Base-by-base conservation (phyloP, 2,888 invertebrate genomes). In the Amphimallon solstitiale region DNA sequence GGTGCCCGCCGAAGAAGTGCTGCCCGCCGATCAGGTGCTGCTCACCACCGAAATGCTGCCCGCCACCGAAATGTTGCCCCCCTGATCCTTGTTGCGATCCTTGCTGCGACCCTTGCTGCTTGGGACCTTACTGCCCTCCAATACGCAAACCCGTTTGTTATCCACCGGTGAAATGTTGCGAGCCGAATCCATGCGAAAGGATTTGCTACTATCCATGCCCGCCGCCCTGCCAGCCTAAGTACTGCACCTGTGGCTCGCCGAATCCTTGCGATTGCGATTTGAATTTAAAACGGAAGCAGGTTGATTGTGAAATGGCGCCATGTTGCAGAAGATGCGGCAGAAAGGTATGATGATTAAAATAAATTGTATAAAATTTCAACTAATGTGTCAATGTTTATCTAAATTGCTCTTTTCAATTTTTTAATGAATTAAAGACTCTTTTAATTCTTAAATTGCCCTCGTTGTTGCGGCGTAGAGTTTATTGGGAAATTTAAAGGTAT, bases 271-370 rank as follows among this genome's bases (percentile, higher is more conserved):
- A 72, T 19, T 75, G 74, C 68, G 71, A 73, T 43, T 52, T 71
- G 9, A 71, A 69, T 19, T 12, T 23, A 43, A 68, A 70, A 19
- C 63, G 70, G 15, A 46, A 66, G 5, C 61, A 65, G 35, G 67
- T 68, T 15, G 66, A 70, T 34, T 68, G 69, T 14, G 68, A 69
- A 15, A 64, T 63, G 37, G 66, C 73, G 5, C 74, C 74, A 1
- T 73, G 81, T 60, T 83, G 83, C 65, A 77, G 81, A 19, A 77
- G 82, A 61, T 82, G 83, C 52, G 80, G 80, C 7, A 76, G 78
- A 40, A 83, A 83, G 72, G 82, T 82, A 68, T 70, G 60, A 10
- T n/a, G n/a, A 23, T 4, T 23, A 23, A 4, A 21, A 52, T 14
- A 2, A 46, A 5, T 48, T 9, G 4, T 15, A 3, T 37, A 6